Evolutionary conservation across 2,113 vertebrate genomes (phyloP).

Genomic region (Eolophus roseicapilla): DNA sequence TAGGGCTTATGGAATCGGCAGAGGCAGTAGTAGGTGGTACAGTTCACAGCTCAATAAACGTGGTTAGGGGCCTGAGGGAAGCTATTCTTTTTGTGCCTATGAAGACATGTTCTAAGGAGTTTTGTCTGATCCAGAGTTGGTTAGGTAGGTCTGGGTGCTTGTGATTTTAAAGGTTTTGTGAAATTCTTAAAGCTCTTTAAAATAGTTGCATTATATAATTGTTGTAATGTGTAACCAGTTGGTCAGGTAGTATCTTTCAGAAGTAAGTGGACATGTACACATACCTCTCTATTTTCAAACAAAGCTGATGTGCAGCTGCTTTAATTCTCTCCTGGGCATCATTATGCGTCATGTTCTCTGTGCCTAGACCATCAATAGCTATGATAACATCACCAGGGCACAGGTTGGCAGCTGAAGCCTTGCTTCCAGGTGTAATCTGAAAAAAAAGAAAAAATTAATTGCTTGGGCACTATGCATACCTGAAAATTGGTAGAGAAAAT

Average conservation of each 20-base stretch:
- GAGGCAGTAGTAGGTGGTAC: background rate
- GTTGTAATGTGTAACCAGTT: background rate
- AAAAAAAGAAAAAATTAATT: conserved; percentile 29
- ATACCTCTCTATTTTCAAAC: conserved; percentile 91
- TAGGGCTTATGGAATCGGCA: background rate
- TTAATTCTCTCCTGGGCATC: conserved; percentile 97
- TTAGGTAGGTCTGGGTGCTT: background rate
- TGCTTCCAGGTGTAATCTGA: conserved; percentile 94
- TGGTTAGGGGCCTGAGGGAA: background rate
- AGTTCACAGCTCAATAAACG: background rate
- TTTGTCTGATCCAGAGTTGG: background rate
- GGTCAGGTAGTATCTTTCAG: background rate
- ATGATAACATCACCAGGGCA: conserved; percentile 91
- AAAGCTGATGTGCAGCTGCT: conserved; percentile 82
- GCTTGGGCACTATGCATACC: background rate
- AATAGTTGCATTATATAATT: background rate
- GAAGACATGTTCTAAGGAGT: background rate
- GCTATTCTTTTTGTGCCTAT: background rate
- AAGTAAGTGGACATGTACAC: background rate
- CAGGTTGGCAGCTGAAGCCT: conserved; percentile 87
- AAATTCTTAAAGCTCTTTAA: background rate
- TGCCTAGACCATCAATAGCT: conserved; percentile 87
- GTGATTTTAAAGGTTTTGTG: background rate
- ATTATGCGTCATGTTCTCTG: conserved; percentile 89
- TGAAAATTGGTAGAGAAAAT: background rate